phyloP scores from a whole-genome alignment of 1,140 invertebrate genomes.

The Drosophila subobscura region DNA sequence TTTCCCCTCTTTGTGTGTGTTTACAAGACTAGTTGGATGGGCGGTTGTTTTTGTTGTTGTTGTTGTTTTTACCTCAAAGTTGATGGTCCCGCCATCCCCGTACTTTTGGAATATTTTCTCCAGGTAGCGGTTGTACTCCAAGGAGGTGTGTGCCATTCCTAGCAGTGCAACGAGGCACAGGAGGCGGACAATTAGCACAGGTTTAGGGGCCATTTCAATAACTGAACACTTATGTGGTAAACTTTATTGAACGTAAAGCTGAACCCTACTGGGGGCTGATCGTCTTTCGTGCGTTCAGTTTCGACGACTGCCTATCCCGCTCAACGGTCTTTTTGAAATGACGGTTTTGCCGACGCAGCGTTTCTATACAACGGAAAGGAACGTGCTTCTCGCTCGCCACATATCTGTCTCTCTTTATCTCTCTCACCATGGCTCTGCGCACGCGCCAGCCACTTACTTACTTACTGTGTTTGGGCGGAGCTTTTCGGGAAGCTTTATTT shows the following conservation, averaged over 20 bases:
- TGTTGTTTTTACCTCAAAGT: slow-evolving; percentile 85
- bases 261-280: slow-evolving; percentile 2
- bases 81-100: slow-evolving; percentile 86
- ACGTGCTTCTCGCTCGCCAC: slow-evolving; percentile 2
- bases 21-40: slow-evolving; percentile 48
- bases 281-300: slow-evolving; percentile 36
- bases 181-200: slow-evolving; percentile 23
- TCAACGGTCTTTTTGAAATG: slow-evolving; percentile 53
- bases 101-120: slow-evolving; percentile 86
- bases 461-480: too few relatives aligned
- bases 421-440: too few relatives aligned
- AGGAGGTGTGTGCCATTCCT: slow-evolving; percentile 31
- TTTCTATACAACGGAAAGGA: slow-evolving; percentile 59
- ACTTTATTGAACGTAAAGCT: slow-evolving; percentile 1
- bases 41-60: slow-evolving; percentile 10
- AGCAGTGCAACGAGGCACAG: slow-evolving; percentile 30
- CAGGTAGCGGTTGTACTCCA: slow-evolving; percentile 80
- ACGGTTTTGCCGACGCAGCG: slow-evolving; percentile 46
- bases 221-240: slow-evolving; percentile 29
- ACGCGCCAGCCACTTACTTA: too few relatives aligned
- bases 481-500: too few relatives aligned
- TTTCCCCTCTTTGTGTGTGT: slow-evolving; percentile 12
- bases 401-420: slow-evolving; percentile 1
- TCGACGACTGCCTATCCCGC: slow-evolving; percentile 48
- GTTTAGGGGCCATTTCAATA: slow-evolving; percentile 42